Percentiles rank a stretch among this genome's conserved stretches.
These are phyloP conservation scores for Ceuthmochares aereus DNA, from an alignment of 2,113 vertebrate genomes.

Conservation along the genomic window DNA sequence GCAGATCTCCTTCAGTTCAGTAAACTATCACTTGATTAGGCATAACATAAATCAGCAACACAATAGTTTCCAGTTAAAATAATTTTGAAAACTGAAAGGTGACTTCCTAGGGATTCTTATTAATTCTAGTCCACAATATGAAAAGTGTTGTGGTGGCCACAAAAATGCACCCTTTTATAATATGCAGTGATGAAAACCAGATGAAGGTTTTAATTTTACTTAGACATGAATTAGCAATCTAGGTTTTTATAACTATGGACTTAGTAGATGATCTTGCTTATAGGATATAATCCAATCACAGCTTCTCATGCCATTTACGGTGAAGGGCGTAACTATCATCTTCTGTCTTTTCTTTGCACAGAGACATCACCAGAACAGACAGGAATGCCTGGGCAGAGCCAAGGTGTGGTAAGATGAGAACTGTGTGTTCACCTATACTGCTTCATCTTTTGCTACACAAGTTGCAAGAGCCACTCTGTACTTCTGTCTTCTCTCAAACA, in stretches of 20 bases:
- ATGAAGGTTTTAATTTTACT: not conserved
- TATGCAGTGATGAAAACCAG: not conserved
- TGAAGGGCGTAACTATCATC: not conserved
- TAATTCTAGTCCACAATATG: not conserved
- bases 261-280: not conserved
- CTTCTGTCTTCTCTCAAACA: not conserved
- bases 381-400: not conserved
- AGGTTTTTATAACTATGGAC: not conserved
- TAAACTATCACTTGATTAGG: not conserved
- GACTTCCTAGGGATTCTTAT: not conserved
- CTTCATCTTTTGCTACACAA: not conserved
- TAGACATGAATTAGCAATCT: not conserved
- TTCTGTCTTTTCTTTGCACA: not conserved
- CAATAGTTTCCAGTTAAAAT: not conserved
- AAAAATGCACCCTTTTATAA: not conserved
- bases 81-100: not conserved
- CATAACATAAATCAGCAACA: not conserved
- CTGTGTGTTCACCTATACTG: not conserved
- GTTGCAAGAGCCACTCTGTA: not conserved
- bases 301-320: not conserved
- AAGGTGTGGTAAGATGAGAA: not conserved
- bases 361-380: not conserved
- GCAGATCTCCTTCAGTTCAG: not conserved
- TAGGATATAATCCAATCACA: not conserved
- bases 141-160: not conserved